These are phyloP conservation scores for Periphyllus acericola DNA, from an alignment of 2,888 invertebrate genomes.

Conservation along the genomic window DNA sequence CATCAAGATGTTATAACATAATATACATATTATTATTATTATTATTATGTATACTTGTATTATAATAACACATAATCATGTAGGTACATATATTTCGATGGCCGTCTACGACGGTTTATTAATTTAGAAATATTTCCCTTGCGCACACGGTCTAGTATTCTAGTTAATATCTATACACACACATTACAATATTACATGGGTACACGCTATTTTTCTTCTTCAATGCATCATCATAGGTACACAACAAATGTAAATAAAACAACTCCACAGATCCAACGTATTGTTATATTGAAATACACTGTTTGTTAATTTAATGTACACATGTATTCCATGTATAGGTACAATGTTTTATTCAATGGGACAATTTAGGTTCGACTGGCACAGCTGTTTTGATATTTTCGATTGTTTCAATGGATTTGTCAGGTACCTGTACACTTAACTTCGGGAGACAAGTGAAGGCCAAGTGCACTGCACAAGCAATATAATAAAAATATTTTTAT, in stretches of 20 bases:
- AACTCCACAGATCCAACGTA: conserved; percentile 25
- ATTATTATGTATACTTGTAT: too few relatives aligned
- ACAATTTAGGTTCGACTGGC: conserved; percentile 46
- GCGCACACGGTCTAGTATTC: not conserved
- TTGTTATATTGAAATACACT: conserved; percentile 45
- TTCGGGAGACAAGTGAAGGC: conserved; percentile 41
- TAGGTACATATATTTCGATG: too few relatives aligned
- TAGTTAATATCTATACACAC: not conserved
- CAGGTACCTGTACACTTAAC: conserved; percentile 21
- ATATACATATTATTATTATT: not conserved
- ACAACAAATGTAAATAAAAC: conserved; percentile 36
- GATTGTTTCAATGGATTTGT: conserved; percentile 52
- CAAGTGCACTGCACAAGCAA: not conserved
- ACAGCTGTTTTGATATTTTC: conserved; percentile 51
- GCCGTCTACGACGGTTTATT: not conserved
- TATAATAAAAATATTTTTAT: not conserved
- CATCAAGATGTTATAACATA: not conserved
- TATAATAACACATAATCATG: not conserved
- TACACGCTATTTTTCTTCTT: not conserved
- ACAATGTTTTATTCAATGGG: conserved; percentile 33
- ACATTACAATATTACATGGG: not conserved
- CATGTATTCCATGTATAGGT: not conserved
- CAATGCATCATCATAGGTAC: not conserved
- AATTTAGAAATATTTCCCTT: not conserved
- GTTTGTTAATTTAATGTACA: conserved; percentile 33